These are phyloP conservation scores for Nothocercus julius DNA, from an alignment of 2,113 vertebrate species.

Conservation along the genomic window DNA sequence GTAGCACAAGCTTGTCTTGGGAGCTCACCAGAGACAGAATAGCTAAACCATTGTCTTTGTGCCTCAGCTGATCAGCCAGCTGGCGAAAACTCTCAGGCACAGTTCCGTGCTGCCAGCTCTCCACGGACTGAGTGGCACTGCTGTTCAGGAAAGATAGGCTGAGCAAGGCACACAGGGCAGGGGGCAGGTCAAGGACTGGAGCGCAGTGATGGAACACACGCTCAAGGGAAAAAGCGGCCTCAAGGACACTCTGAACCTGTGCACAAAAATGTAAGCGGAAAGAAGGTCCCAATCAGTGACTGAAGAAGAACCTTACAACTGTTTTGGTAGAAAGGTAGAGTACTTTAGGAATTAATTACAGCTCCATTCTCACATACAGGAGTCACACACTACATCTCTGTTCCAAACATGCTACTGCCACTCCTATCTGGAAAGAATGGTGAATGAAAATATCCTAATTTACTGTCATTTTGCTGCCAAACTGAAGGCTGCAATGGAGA, in stretches of 20 bases:
- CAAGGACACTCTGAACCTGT: background rate
- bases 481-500: background rate
- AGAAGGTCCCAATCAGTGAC: background rate
- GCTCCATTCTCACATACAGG: background rate
- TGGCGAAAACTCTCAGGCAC: background rate
- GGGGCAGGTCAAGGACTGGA: background rate
- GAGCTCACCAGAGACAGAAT: background rate
- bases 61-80: constrained; percentile 44
- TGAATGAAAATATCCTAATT: background rate
- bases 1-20: constrained; percentile 14
- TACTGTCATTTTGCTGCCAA: background rate
- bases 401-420: background rate
- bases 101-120: background rate
- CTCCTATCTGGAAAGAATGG: background rate
- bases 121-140: background rate
- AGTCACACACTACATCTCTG: background rate
- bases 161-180: background rate
- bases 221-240: background rate
- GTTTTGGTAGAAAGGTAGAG: background rate
- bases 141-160: background rate
- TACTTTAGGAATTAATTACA: background rate
- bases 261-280: background rate
- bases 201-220: fast-evolving
- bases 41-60: constrained; percentile 41
- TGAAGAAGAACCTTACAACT: background rate